phyloP scores from a whole-genome alignment of 2,113 vertebrate species.

The Aldabrachelys gigantea region DNA sequence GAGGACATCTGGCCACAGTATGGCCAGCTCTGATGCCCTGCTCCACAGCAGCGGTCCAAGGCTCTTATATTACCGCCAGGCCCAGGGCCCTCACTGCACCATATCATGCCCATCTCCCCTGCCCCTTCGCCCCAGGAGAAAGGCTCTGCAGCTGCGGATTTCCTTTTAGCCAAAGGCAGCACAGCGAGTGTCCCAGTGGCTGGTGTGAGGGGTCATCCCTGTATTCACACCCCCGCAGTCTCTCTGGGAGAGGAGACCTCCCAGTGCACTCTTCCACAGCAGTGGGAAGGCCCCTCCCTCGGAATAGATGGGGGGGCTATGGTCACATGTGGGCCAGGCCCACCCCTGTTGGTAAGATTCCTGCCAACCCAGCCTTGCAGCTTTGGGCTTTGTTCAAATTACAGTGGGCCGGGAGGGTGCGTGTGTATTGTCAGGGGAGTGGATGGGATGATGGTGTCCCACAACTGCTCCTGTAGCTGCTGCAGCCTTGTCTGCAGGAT shows the following conservation, averaged over 20 bases:
- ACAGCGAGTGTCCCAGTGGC: neutral
- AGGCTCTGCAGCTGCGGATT: fast-evolving
- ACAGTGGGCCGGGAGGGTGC: neutral
- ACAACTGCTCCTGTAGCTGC: neutral
- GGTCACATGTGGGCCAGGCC: neutral
- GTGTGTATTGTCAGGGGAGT: neutral
- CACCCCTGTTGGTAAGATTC: fast-evolving
- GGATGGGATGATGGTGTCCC: constrained; percentile 30
- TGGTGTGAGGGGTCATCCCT: neutral
- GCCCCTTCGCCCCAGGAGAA: fast-evolving
- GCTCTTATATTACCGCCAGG: neutral
- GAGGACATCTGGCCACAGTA: neutral
- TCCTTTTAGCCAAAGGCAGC: neutral
- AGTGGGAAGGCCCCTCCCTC: neutral
- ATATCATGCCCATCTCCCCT: neutral
- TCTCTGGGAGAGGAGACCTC: fast-evolving
- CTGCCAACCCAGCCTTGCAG: fast-evolving
- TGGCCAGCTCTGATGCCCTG: neutral
- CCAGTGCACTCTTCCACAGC: neutral
- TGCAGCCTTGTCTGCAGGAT: constrained; percentile 61
- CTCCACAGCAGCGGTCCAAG: neutral
- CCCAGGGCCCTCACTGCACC: neutral
- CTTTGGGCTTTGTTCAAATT: neutral
- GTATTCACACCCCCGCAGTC: neutral
- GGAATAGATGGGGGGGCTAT: neutral